phyloP scores from a whole-genome alignment of 2,113 vertebrate genomes.

The Seriola aureovittata region DNA sequence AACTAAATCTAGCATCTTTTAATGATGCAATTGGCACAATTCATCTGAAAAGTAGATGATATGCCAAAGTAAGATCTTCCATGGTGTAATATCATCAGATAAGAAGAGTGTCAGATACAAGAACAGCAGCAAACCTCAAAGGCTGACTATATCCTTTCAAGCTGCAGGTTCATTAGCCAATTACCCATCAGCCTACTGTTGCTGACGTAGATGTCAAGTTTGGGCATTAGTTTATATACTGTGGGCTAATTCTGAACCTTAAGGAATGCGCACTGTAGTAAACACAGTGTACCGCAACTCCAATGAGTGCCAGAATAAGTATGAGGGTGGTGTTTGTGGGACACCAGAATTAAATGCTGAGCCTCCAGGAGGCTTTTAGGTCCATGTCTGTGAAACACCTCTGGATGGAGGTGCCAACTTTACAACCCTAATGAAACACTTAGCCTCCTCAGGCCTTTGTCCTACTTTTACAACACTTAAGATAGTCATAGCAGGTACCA shows the following conservation, averaged over 20 bases:
- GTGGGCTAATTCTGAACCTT: conserved; percentile 27
- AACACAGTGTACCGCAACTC: not conserved
- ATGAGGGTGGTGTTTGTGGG: conserved; percentile 8
- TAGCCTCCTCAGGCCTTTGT: conserved; percentile 46
- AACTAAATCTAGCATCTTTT: no score
- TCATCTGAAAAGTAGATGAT: no score
- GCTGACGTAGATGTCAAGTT: conserved; percentile 33
- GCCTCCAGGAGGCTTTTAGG: conserved; percentile 26
- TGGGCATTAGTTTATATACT: conserved; percentile 23
- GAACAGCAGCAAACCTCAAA: not conserved
- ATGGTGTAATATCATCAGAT: no score
- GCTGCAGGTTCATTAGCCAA: conserved; percentile 10
- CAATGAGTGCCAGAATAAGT: not conserved
- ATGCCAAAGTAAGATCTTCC: no score
- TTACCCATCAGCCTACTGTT: conserved; percentile 11
- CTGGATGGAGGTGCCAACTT: conserved; percentile 31
- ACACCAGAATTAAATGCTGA: conserved; percentile 34
- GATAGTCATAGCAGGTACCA: conserved; percentile 19
- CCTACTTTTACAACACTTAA: conserved; percentile 55
- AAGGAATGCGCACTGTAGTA: conserved; percentile 30
- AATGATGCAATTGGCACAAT: no score
- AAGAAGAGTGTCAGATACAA: no score
- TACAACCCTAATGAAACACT: conserved; percentile 53
- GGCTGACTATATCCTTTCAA: conserved; percentile 16
- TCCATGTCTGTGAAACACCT: conserved; percentile 29